phyloP scores from a whole-genome alignment of 2,888 invertebrate species.

The Protonemura montana region DNA sequence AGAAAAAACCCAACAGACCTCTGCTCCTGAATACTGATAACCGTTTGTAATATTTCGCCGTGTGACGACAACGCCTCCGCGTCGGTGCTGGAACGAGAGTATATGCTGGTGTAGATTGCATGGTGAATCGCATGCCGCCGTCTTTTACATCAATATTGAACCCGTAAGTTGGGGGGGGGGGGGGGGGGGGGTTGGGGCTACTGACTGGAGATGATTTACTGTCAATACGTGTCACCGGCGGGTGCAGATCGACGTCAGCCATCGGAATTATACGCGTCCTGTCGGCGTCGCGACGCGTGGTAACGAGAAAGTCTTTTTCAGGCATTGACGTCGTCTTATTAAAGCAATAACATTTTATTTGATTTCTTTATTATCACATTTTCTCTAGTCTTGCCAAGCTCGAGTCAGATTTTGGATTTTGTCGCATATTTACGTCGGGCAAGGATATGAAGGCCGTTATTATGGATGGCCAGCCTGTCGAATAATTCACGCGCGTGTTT shows the following conservation, averaged over 20 bases:
- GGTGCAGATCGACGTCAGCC: constrained; percentile 22
- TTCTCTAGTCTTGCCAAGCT: background rate
- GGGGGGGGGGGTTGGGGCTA: background rate
- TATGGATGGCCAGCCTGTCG: background rate
- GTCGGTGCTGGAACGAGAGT: constrained; percentile 19
- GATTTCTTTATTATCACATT: background rate
- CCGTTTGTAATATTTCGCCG: constrained; percentile 30
- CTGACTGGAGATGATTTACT: constrained; percentile 29
- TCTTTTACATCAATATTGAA: constrained; percentile 42
- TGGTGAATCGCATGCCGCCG: constrained; percentile 15
- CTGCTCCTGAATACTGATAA: constrained; percentile 39
- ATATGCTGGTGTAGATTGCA: constrained; percentile 1
- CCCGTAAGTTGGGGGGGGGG: background rate
- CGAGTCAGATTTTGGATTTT: background rate
- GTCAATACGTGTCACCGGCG: constrained; percentile 37
- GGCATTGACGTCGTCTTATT: background rate
- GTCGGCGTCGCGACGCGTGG: background rate
- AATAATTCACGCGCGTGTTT: background rate
- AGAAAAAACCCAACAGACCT: constrained; percentile 36
- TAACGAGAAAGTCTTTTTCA: background rate
- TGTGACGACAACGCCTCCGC: background rate
- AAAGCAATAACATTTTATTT: constrained; percentile 17
- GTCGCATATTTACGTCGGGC: background rate
- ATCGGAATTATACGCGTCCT: constrained; percentile 31
- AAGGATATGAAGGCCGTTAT: background rate